Percentiles rank a stretch among this genome's conserved stretches.
Evolutionary conservation across 1,140 invertebrate species (phyloP).

Genomic region (Heliconius eleuchia): DNA sequence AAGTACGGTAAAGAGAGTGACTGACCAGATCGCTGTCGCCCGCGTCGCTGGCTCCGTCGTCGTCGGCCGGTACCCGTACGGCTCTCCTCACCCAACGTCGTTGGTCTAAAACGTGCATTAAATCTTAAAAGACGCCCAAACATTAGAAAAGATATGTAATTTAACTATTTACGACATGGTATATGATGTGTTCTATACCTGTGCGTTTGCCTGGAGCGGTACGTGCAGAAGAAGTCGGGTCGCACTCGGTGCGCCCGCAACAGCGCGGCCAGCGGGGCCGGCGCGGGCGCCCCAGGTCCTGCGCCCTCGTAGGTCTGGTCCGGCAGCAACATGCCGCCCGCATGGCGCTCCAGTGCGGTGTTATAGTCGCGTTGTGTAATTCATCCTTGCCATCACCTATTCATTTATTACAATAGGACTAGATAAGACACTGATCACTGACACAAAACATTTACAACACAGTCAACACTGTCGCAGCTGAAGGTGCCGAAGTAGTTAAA

Average conservation of each 20-base stretch:
- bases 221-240: constrained; percentile 63
- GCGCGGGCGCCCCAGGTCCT: constrained; percentile 63
- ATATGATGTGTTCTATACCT: constrained; percentile 9
- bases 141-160: background rate
- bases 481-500: too few relatives aligned
- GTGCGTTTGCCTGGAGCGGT: constrained; percentile 37
- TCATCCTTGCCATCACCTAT: too few relatives aligned
- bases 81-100: constrained; percentile 17
- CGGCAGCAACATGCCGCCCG: constrained; percentile 82
- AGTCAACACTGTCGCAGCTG: too few relatives aligned
- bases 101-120: background rate
- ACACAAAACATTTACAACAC: too few relatives aligned
- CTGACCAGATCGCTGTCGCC: background rate
- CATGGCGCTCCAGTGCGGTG: constrained; percentile 40
- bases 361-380: too few relatives aligned
- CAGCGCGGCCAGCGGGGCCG: constrained; percentile 41
- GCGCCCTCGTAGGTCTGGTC: constrained; percentile 86
- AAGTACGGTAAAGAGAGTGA: too few relatives aligned
- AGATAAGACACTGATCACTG: too few relatives aligned
- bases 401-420: too few relatives aligned
- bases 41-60: constrained; percentile 10
- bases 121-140: background rate
- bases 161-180: too few relatives aligned
- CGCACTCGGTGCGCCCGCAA: constrained; percentile 58
- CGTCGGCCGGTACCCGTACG: background rate